Evolutionary conservation across 2,888 invertebrate genomes (phyloP).

Genomic region (Poecilobothrus nobilitatus): DNA sequence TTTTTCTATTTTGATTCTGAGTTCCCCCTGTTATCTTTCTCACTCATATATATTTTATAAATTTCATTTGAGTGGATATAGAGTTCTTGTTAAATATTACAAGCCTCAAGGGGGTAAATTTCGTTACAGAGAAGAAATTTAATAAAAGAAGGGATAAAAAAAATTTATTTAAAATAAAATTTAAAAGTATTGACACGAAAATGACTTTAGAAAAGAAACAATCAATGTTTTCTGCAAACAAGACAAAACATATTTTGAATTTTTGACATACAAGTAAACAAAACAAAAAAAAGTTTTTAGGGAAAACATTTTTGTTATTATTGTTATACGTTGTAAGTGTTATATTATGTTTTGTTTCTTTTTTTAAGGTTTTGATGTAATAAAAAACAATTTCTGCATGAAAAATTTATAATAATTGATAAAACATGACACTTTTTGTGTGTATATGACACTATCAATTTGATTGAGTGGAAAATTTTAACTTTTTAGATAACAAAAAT

Average conservation of each 20-base stretch:
- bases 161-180: too few species aligned
- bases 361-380: background rate
- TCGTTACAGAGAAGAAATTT: too few species aligned
- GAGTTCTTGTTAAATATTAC: too few species aligned
- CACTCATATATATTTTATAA: too few species aligned
- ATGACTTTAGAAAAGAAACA: background rate
- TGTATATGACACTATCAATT: background rate
- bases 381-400: background rate
- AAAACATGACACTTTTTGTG: background rate
- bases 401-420: background rate
- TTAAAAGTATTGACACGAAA: background rate
- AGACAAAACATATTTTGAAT: background rate
- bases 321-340: background rate
- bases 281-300: background rate
- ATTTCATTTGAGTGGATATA: too few species aligned
- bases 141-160: too few species aligned
- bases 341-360: too few species aligned
- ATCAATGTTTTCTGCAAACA: background rate
- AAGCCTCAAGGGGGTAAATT: too few species aligned
- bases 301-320: background rate
- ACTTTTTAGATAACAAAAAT: background rate
- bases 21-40: too few species aligned
- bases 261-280: background rate
- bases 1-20: too few species aligned
- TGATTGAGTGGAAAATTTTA: slow-evolving; percentile 1